Base-by-base conservation (phyloP, 1,140 invertebrate species). In the Ceratina japonica region DNA sequence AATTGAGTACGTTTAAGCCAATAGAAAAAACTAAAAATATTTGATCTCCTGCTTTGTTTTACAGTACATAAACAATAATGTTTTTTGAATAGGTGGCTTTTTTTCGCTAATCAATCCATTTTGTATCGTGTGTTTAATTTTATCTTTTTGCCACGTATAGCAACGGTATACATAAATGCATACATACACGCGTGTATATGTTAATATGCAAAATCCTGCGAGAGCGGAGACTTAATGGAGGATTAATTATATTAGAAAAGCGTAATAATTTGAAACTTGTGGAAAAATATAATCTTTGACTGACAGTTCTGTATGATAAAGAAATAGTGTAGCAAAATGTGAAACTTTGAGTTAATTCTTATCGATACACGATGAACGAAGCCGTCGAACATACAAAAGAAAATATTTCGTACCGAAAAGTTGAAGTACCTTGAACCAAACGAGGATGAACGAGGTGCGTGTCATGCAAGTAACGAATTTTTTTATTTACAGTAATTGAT, bases 281-380 rank as follows among this genome's bases (percentile, higher is more conserved):
- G 37, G 10, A 7, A 7, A 44, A 3, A 44, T 44, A 44, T 44
- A 44, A 44, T 44, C 37, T 44, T 44, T 44, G 37, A 44, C 37
- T 44, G 37, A 44, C 37, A 44, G 3, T 44, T 44, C 2, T 44
- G 37, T 31, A 54, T 16, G 24, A 31, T 27, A n/a, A 37, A 56
- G 12, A 27, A 69, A 56, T 16, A 15, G 31, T 20, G 44, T 4
- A 16, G 27, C 37, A 44, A 44, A 22, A 70, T 27, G 10, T 13
- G 5, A 37, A 44, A 22, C 12, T 3, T 8, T 8, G 3, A n/a
- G 10, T 44, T 18, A 70, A 10, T 20, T 37, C 10, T 52, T 15
- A 18, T 31, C 37, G 18, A 51, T 2, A 18, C 24, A 18, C 68
- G 69, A 79, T 64, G 58, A 83, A 76, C 80, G 70, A 22, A 79